Base-by-base conservation (phyloP, 1,140 invertebrate species). In the Radopholus similis region DNA sequence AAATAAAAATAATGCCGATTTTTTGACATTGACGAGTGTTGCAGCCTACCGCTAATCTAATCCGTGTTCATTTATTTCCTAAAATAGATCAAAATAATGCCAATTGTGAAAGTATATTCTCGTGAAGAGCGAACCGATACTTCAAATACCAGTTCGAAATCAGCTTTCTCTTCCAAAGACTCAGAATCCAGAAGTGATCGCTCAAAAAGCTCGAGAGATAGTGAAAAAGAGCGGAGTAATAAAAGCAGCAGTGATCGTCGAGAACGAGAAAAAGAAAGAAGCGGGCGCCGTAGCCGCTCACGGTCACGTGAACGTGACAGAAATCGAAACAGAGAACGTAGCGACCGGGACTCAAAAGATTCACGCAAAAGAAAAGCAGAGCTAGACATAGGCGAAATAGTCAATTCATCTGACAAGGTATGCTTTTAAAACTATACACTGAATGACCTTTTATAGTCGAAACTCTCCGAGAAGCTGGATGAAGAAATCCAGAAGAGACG, bases 401-500 rank as follows among this genome's bases (percentile, higher is more conserved):
- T 64, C 26, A 66, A 35, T n/a, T 13, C 28, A 47, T 32, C 59
- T 21, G 59, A 62, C 21, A 62, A 62, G 59, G 38, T 53, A 65
- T 56, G 23, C 44, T 0, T 26, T 37, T 11, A 1, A 64, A 21
- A n/a, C 58, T 42, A 2, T 4, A 4, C 1, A 2, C 1, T 11
- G 15, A 47, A 47, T 23, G 23, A 47, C 1, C n/a, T 34, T 58
- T 72, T 47, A n/a, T 72, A 70, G 68, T 57, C 58, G 9, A 68
- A 49, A 30, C n/a, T 63, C 6, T 59, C 55, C 18, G 68, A 70
- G 34, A 70, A 90, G 38, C 84, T 97, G 15, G 95, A 97, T 82
- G 84, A 90, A 18, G 93, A 96, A 86, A 97, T 97, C 93, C 91
- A 93, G 80, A 96, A 95, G 83, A 86, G 94, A 35, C 84, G 93